phyloP scores from a whole-genome alignment of 2,888 invertebrate species.

The Campoplex nolae region DNA sequence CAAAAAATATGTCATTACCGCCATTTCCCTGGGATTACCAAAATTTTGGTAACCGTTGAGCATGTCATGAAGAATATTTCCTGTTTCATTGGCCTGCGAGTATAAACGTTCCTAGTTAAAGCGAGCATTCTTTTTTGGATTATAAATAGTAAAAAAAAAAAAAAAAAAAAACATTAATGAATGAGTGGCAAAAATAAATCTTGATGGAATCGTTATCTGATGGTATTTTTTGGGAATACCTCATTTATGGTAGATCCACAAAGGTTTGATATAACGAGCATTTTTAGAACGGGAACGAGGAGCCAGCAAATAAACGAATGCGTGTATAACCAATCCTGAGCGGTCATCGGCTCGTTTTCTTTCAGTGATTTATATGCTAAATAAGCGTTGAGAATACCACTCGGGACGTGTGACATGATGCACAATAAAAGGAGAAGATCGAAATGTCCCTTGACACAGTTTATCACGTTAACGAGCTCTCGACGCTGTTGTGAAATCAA shows the following conservation, averaged over 20 bases:
- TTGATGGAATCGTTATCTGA: background rate
- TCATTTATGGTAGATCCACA: conserved; percentile 29
- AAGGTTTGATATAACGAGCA: conserved; percentile 31
- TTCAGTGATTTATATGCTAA: background rate
- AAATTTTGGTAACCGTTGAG: background rate
- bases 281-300: background rate
- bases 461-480: conserved; percentile 28
- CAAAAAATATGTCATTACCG: conserved; percentile 12
- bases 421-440: conserved; percentile 3
- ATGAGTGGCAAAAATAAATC: background rate
- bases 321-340: background rate
- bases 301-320: background rate
- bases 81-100: background rate
- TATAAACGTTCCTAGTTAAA: background rate
- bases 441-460: conserved; percentile 24
- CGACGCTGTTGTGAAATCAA: conserved; percentile 39
- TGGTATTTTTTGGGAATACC: conserved; percentile 1
- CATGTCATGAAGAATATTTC: no score
- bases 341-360: background rate
- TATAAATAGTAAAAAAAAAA: background rate
- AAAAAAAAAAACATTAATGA: no score
- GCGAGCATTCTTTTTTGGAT: background rate
- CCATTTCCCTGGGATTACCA: background rate
- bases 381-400: background rate
- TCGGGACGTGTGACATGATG: background rate